Base-by-base conservation (phyloP, 2,888 invertebrate species). In the Nephrocerus scutellatus region DNA sequence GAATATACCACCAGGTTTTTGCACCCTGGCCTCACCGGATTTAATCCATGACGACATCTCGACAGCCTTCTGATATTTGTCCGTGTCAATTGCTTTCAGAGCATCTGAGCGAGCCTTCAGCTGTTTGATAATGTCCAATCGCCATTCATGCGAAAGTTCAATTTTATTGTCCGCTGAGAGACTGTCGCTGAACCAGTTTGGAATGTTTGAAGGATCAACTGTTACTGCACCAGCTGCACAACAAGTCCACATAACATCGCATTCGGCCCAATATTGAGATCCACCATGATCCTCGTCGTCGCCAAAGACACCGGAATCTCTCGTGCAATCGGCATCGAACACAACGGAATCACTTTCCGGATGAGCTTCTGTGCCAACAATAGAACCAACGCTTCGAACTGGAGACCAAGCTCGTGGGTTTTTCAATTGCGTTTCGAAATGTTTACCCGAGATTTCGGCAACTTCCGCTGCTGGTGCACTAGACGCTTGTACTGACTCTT, bases 21-120 rank as follows among this genome's bases (percentile, higher is more conserved):
- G 72, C 48, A 82, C 78, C 54, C 84, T 77, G 1, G 84, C 82
- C 66, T 88, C 84, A 26, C 85, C 86, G 42, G 81, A 81, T 56
- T 89, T 84, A 1, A 85, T 77, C 88, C 90, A 91, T 0, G 88
- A 88, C 15, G 83, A 81, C 57, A 83, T 81, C 68, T 89, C 88
- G 35, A 89, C 75, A 18, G 89, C 89, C 55, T 80, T 75, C 53
- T 84, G 82, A 68, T 81, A 88, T 40, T 73, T 70, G 13, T 74
- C 68, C 44, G 76, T 70, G 50, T 79, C 74, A 19, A 59, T 21
- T 26, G 73, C 55, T 33, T 72, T 63, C 10, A 73, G 57, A 29
- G 55, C 57, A 39, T 70, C 69, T 43, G 74, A 70, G 53, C 84
- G 73, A 30, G 60, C 63, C 60, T 77, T 79, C 28, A 91, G 70